Evolutionary conservation across 2,888 invertebrate genomes (phyloP), one percentile per base, ranked within the genome.

Genomic region (Tanypteryx hageni): DNA sequence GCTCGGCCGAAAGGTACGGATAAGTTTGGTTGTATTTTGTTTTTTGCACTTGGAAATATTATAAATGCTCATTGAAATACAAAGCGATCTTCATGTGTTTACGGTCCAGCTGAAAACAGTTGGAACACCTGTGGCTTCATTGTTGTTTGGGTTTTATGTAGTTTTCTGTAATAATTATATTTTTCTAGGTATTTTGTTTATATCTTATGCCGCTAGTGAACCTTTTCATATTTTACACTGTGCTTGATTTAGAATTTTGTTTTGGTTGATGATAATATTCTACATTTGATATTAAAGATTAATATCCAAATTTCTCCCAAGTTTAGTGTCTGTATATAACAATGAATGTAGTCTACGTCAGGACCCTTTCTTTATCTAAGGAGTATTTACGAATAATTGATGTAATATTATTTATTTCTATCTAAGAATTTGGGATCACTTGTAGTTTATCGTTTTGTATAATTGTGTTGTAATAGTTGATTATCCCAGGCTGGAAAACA

Each of bases 1-100:
- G 94, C 93, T 92, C 93, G 92, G 92, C 94, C 92, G 94, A 94
- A 92, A 94, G 94, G 94, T 94, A 93, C 93, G 94, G 93, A 76
- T 22, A 8, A 27, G 10, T 0, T 76, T 57, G 9, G 18, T 76
- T 56, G 18, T 18, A 44, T 11, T 16, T 27, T 4, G 57, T 0
- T 59, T 44, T 92, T 92, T 76, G 31, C 18, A 61, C 44, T 92
- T 76, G 57, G 76, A 11, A 44, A 31, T 22, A 27, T 59, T 64
- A 44, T 8, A 68, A 89, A 89, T 89, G 64, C 64, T 27, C n/a
- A 44, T 14, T 89, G 64, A 7, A 86, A 44, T 18, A 64, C 18
- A 44, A 58, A 64, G 58, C 64, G 89, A 64, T 89, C 64, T 89
- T 89, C 89, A 89, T 89, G 89, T 89, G 89, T 89, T 89, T 89